Evolutionary conservation across 2,113 vertebrate genomes (phyloP).

Genomic region (Pelecanoides urinatrix): DNA sequence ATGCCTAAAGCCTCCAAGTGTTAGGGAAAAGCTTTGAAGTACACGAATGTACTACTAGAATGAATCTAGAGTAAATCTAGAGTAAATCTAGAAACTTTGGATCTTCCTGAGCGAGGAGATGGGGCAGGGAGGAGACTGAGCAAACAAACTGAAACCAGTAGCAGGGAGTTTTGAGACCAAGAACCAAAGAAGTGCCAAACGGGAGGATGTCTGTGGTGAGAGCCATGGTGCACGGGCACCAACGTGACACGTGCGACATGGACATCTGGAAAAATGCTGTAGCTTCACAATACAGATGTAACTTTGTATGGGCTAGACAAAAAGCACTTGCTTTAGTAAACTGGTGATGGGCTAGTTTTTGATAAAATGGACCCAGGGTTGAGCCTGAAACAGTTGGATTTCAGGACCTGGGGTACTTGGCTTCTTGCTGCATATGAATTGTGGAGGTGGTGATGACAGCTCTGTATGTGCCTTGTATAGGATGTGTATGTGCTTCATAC

Average conservation of each 20-base stretch:
- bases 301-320: neutral
- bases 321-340: neutral
- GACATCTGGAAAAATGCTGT: neutral
- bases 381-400: neutral
- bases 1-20: neutral
- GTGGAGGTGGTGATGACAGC: neutral
- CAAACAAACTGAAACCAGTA: no score
- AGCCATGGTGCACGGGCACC: fast-evolving
- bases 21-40: no score
- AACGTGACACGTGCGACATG: fast-evolving
- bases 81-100: no score
- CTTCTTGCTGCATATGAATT: fast-evolving
- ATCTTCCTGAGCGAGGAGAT: no score
- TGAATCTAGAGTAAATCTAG: neutral
- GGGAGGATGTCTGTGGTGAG: neutral
- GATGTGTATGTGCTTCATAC: neutral
- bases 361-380: neutral
- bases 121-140: no score
- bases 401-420: neutral
- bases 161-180: neutral
- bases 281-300: neutral
- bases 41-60: neutral
- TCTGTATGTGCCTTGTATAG: fast-evolving
- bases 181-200: neutral
- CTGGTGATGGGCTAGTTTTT: neutral